Percentiles rank a stretch among this genome's conserved stretches.
Conservation (phyloP, 2,113 vertebrate genomes). For the Syrrhaptes paradoxus region DNA sequence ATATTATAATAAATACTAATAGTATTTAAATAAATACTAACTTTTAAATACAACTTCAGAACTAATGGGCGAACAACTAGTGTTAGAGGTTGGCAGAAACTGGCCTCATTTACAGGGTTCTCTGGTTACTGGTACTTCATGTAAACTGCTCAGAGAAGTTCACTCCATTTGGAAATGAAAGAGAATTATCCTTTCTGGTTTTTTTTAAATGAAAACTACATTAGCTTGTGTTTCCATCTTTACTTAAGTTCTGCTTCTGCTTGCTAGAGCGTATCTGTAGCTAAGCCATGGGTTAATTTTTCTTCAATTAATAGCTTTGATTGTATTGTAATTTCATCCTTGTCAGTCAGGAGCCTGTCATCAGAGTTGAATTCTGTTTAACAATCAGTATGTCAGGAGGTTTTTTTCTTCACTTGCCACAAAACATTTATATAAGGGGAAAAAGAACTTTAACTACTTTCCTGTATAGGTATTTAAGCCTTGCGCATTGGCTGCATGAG, state of each 20-base stretch:
- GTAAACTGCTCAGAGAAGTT: background rate
- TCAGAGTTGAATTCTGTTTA: background rate
- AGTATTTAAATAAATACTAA: too few species aligned
- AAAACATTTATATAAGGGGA: background rate
- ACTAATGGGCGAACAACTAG: background rate
- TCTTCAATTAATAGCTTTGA: constrained; percentile 28
- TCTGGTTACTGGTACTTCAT: background rate
- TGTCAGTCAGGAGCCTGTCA: background rate
- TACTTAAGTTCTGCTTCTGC: background rate
- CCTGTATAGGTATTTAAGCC: too few species aligned
- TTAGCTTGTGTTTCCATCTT: background rate
- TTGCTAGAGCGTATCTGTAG: background rate
- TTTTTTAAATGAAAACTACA: background rate
- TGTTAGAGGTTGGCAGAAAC: background rate
- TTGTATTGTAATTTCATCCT: background rate
- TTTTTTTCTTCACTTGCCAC: background rate
- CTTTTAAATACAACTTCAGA: background rate
- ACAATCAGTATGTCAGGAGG: background rate
- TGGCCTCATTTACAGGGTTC: fast-evolving
- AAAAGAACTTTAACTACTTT: too few species aligned
- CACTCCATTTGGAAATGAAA: background rate
- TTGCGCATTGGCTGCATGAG: fast-evolving
- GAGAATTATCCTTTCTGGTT: background rate
- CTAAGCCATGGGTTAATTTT: background rate
- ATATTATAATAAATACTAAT: too few species aligned